Evolutionary conservation across 2,888 invertebrate genomes (phyloP).

Genomic region (Bunonema sp.): DNA sequence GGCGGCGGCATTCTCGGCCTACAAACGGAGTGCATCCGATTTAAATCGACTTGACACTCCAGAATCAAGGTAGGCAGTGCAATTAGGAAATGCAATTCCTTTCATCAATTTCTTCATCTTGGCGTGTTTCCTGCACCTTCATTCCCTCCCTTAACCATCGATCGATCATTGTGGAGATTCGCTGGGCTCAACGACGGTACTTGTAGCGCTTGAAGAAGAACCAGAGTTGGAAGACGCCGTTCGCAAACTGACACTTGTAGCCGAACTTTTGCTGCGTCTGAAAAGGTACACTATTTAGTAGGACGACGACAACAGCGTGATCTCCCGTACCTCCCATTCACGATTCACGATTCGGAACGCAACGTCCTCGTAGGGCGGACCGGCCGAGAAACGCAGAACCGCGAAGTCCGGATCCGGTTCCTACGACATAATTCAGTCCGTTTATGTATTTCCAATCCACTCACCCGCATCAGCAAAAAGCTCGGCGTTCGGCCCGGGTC

Average conservation of each 20-base stretch:
- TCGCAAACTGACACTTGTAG: constrained; percentile 95
- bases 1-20: too few relatives aligned
- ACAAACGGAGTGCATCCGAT: too few relatives aligned
- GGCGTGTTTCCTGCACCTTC: too few relatives aligned
- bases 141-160: too few relatives aligned
- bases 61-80: too few relatives aligned
- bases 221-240: constrained; percentile 98
- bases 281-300: constrained; percentile 53
- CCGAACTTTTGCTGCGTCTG: constrained; percentile 67
- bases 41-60: too few relatives aligned
- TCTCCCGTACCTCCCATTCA: constrained; percentile 67
- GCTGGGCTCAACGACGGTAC: constrained; percentile 58
- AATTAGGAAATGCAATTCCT: too few relatives aligned
- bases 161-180: too few relatives aligned
- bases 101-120: not conserved
- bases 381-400: constrained; percentile 57
- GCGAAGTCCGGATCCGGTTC: too few relatives aligned
- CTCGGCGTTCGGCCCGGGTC: constrained; percentile 79
- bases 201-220: constrained; percentile 96
- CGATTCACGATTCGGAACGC: constrained; percentile 77
- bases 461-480: constrained; percentile 63
- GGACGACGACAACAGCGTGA: constrained; percentile 49
- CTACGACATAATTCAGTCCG: too few relatives aligned
- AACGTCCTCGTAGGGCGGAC: constrained; percentile 79
- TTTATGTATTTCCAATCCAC: constrained; percentile 59